Conservation (phyloP, 2,888 invertebrate genomes). For the Cremastinae sp. region DNA sequence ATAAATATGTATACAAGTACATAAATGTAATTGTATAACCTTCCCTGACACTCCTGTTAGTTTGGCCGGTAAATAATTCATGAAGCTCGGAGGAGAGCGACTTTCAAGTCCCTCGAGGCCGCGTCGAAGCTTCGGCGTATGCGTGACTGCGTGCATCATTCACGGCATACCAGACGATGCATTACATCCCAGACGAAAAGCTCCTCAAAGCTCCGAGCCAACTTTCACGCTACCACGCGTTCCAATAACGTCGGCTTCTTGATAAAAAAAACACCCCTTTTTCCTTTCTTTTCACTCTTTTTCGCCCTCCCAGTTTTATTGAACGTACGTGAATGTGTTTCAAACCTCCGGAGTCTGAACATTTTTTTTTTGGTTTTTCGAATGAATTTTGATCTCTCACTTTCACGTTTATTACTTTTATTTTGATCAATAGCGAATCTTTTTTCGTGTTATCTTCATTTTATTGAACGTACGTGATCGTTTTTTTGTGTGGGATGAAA, state of each 20-base stretch:
- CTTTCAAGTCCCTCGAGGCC: conserved; percentile 44
- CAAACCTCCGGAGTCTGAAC: no score
- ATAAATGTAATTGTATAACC: conserved; percentile 6
- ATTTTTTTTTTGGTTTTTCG: no score
- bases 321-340: no score
- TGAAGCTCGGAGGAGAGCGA: conserved; percentile 45
- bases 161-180: conserved; percentile 14
- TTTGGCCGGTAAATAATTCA: conserved; percentile 54
- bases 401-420: no score
- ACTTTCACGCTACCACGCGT: neutral
- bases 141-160: conserved; percentile 31
- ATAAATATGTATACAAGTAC: neutral
- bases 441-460: no score
- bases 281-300: neutral
- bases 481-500: no score
- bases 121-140: conserved; percentile 17
- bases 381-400: no score
- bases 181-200: conserved; percentile 4
- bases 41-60: conserved; percentile 15
- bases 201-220: neutral
- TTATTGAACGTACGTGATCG: no score
- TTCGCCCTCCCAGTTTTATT: neutral
- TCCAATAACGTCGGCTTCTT: neutral
- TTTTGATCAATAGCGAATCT: no score
- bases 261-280: neutral